Evolutionary conservation across 2,113 vertebrate species (phyloP).

Genomic region (Alectura lathami): DNA sequence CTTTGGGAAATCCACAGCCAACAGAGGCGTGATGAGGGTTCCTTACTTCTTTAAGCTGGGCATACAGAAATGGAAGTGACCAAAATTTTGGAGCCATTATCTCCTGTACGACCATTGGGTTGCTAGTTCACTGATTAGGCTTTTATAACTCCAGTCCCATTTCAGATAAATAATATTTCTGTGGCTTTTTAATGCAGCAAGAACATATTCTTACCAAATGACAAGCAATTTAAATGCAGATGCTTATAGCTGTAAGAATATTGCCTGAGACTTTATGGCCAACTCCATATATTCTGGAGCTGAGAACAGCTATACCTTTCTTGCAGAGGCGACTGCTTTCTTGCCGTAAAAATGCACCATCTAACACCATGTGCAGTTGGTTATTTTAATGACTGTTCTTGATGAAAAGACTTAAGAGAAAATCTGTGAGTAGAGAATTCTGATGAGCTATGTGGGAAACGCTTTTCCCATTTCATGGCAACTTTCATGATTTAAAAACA

Average conservation of each 20-base stretch:
- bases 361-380: background rate
- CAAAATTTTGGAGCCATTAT: background rate
- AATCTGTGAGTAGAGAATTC: background rate
- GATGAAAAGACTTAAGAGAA: background rate
- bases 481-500: constrained; percentile 20
- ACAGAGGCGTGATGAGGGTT: background rate
- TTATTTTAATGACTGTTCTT: background rate
- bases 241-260: background rate
- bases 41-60: background rate
- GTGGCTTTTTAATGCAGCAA: background rate
- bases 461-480: background rate
- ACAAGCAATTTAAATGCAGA: background rate
- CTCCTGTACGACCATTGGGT: background rate
- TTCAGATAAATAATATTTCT: background rate
- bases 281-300: background rate
- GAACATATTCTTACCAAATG: background rate
- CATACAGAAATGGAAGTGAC: background rate
- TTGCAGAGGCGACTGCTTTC: background rate
- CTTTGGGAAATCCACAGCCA: background rate
- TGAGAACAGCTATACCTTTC: background rate
- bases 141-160: background rate
- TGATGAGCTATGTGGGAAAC: background rate
- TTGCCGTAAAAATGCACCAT: background rate
- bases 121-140: background rate
- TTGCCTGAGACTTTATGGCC: background rate